Evolutionary conservation across 2,797 vertebrate genomes (phyloP), one percentile per base, ranked within the genome.

Genomic region (Lemur catta): DNA sequence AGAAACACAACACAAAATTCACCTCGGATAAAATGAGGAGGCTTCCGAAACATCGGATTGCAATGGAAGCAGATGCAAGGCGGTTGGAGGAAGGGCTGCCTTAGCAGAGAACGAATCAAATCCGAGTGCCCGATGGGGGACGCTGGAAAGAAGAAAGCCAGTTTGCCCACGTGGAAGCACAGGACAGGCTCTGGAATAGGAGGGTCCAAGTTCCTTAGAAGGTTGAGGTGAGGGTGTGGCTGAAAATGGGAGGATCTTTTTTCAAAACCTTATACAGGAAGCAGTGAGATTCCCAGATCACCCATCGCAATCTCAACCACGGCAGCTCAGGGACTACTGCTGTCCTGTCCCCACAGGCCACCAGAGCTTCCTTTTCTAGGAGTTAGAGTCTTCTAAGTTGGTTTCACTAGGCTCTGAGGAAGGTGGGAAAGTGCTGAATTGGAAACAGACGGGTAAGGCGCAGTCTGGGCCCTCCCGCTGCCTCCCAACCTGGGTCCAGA

Each of bases 81-180:
- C 33, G 7, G 22, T 18, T 63, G 30, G 35, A 88, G 30, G 69
- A 20, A 59, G 13, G 41, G 38, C 26, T 0, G 3, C 28, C 41
- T 48, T 33, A 12, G 5, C 9, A 35, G 69, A 46, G 57, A 80
- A 43, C 87, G 61, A 35, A 26, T 14, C 48, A 35, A 14, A 18
- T 35, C 43, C n/a, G 71, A 33, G 26, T 26, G 24, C 41, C 69
- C 18, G 0, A 1, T 15, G 61, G 24, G 24, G 22, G 14, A 11
- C 48, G 4, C 0, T 6, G 84, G 65, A 38, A 65, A 20, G 14
- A 17, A 35, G 43, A 76, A 65, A 84, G 48, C n/a, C 72, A 76
- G 1, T 9, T 3, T 35, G 46, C 12, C 17, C 15, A 4, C 22
- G 17, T 9, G 26, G 43, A 65, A 50, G 33, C 2, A 0, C 10